phyloP scores from a whole-genome alignment of 2,113 vertebrate species.

The Chloropsis hardwickii region DNA sequence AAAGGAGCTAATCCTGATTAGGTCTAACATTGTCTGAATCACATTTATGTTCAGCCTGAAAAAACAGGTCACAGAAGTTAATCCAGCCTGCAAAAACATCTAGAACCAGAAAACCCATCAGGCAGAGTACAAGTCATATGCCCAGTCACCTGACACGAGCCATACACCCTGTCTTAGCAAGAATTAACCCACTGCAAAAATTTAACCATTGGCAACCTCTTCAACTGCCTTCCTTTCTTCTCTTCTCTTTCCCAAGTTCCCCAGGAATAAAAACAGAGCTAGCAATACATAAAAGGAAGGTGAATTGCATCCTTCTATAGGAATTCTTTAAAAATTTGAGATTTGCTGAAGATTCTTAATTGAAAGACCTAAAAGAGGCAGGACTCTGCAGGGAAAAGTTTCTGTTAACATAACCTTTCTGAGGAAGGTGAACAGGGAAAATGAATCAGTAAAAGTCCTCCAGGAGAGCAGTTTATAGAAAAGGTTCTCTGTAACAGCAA shows the following conservation, averaged over 20 bases:
- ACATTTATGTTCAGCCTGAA: background rate
- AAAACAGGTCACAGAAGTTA: conserved; percentile 21
- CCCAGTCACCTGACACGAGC: background rate
- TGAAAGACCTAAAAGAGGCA: background rate
- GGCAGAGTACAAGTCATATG: background rate
- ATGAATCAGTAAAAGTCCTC: background rate
- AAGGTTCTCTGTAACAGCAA: background rate
- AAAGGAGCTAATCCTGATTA: conserved; percentile 13
- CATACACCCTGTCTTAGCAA: background rate
- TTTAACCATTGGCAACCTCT: background rate
- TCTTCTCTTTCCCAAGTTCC: background rate
- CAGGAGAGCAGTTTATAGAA: background rate
- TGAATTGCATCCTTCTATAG: background rate
- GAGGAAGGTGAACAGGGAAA: background rate
- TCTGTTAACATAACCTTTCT: background rate
- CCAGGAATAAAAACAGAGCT: background rate
- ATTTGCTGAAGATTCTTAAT: background rate
- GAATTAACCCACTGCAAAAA: background rate
- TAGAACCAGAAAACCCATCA: background rate
- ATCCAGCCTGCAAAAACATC: conserved; percentile 11
- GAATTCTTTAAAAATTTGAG: background rate
- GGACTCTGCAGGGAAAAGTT: background rate
- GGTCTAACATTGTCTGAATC: background rate
- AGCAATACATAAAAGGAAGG: background rate
- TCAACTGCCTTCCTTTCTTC: background rate